Conservation (phyloP, 2,888 invertebrate genomes). For the Julus scanicus region DNA sequence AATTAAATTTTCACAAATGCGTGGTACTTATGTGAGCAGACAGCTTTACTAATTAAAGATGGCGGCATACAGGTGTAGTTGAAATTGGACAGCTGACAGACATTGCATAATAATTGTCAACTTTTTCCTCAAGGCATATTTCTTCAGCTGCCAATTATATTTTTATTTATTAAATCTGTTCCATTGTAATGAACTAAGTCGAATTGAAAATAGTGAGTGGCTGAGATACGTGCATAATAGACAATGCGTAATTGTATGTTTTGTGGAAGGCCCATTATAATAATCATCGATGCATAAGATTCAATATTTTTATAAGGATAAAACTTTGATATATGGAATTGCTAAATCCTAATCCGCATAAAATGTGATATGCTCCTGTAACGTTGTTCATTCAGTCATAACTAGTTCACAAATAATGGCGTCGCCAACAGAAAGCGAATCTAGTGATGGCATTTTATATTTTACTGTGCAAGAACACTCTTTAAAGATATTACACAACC, state of each 20-base stretch:
- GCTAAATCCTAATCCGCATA: background rate
- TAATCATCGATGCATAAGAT: too few relatives aligned
- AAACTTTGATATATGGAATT: background rate
- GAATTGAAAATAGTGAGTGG: background rate
- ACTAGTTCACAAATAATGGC: background rate
- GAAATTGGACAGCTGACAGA: background rate
- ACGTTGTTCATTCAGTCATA: background rate
- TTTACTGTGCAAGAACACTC: constrained; percentile 51
- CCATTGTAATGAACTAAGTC: background rate
- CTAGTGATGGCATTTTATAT: constrained; percentile 3
- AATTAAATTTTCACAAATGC: background rate
- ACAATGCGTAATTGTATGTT: background rate
- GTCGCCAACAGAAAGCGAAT: background rate
- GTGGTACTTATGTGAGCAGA: background rate
- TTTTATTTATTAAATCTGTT: constrained; percentile 24
- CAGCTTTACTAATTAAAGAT: background rate
- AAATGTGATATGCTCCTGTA: background rate
- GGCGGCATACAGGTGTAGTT: background rate
- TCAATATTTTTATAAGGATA: background rate
- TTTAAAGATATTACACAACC: constrained; percentile 40
- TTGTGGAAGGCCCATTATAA: background rate
- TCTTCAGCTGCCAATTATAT: background rate
- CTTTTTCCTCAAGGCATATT: background rate
- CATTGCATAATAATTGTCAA: background rate
- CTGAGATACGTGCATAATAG: background rate